Evolutionary conservation across 2,888 invertebrate genomes (phyloP), one percentile per base, ranked within the genome.

Genomic region (Neoaliturus tenellus): DNA sequence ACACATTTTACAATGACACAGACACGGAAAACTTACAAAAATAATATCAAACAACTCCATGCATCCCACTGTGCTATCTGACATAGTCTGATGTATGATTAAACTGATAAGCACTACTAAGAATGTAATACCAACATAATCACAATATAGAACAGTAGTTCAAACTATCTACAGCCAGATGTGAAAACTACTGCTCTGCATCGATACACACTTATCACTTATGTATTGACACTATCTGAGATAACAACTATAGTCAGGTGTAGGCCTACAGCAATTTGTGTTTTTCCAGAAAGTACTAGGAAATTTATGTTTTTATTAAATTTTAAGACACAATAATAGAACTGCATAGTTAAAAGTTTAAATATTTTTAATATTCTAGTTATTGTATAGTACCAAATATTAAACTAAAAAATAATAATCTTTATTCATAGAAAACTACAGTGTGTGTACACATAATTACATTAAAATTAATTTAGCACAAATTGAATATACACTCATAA

Each of bases 61-160:
- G 28, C 25, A 44, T 14, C 75, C 31, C 25, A 39, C 20, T 20
- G 28, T 35, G 48, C 75, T 75, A 75, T 75, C 75, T 75, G 44
- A 71, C 71, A 39, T 35, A 17, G 35, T 39, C 71, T 71, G 71
- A 71, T 41, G 28, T 71, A 31, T 71, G 71, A 71, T 71, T 71
- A 71, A 25, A 75, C 75, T 75, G 75, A 75, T 75, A 75, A 62
- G 62, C 25, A 28, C 0, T 5, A 4, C 62, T 12, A 62, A 62
- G 62, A 62, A 62, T 62, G 62, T 28, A 62, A 62, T 62, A 62
- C 62, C 33, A 44, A 83, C 78, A 44, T 51, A 62, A 84, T 62
- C 35, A 78, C 39, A 83, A 73, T 48, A 17, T n/a, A 82, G 28
- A 33, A 33, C 51, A 35, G 20, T 2, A 39, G 78, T 12, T 23